Evolutionary conservation across 2,113 vertebrate species (phyloP), one percentile per base, ranked within the genome.

Genomic region (Trogon melanurus): DNA sequence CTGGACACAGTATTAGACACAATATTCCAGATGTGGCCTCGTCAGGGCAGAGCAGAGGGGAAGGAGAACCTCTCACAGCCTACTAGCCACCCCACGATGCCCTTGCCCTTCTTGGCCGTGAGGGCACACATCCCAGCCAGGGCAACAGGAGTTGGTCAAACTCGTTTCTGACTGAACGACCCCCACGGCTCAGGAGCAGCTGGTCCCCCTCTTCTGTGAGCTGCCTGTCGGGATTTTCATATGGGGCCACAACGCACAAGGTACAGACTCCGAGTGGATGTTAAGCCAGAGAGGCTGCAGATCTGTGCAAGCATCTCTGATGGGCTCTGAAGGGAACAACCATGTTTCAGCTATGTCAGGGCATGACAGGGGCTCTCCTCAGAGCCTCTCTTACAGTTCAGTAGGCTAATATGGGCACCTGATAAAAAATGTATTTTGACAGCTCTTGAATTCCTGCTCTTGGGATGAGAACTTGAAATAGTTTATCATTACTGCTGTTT

Each of bases 141-240:
- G 58, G 13, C 20, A 9, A 12, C 10, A 9, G 54, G 19, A 71
- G 19, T 1, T 72, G 41, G 1, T 5, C 11, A 17, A 60, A 13
- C n/a, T 57, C 23, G 7, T 5, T 60, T 7, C 38, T n/a, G 51
- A 14, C 32, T 53, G 18, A 41, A 61, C 22, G n/a, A 30, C 22
- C 58, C 38, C 17, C 20, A 6, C 32, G 56, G 26, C 47, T 32
- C 62, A 36, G 32, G 25, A 70, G 67, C 48, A 54, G 73, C 58
- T 4, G 6, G 6, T 36, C 20, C 22, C n/a, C 23, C 21, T 47
- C 4, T 5, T 13, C 23, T 23, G 6, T 20, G 34, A 72, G 48
- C 54, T 3, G 1, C 0, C 0, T 3, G n/a, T 2, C 38, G 12
- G 8, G 36, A 25, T 61, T 65, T 47, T 47, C 41, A 21, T 5